phyloP scores from a whole-genome alignment of 2,113 vertebrate genomes.

The Microtus pennsylvanicus region DNA sequence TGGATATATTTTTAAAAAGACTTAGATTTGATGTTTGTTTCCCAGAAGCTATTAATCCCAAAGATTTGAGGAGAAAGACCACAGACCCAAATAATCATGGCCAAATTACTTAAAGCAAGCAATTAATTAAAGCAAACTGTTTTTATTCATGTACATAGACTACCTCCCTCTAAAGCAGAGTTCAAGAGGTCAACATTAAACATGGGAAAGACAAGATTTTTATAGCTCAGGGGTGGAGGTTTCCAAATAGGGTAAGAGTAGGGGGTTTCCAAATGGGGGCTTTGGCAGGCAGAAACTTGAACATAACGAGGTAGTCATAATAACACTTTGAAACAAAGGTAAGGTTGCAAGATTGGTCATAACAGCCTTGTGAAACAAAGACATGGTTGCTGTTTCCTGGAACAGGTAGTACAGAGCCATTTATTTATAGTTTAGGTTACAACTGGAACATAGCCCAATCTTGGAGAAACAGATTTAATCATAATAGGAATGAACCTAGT shows the following conservation, averaged over 20 bases:
- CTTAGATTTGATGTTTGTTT: neutral
- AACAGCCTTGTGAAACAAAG: neutral
- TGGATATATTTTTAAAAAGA: neutral
- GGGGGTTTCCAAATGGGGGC: neutral
- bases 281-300: neutral
- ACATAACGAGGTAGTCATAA: no score
- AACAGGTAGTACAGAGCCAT: neutral
- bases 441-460: neutral
- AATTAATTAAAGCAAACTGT: no score
- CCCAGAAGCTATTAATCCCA: neutral
- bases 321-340: neutral
- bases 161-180: neutral
- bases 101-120: neutral
- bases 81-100: neutral
- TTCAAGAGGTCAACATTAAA: neutral
- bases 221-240: neutral
- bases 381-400: neutral
- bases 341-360: neutral
- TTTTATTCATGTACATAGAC: neutral
- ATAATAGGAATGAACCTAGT: neutral
- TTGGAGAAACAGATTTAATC: neutral
- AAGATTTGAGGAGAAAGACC: neutral
- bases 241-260: neutral
- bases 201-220: neutral
- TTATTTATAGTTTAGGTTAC: neutral